Base-by-base conservation (phyloP, 2,888 invertebrate species). In the Sphaerophoria rueppellii region DNA sequence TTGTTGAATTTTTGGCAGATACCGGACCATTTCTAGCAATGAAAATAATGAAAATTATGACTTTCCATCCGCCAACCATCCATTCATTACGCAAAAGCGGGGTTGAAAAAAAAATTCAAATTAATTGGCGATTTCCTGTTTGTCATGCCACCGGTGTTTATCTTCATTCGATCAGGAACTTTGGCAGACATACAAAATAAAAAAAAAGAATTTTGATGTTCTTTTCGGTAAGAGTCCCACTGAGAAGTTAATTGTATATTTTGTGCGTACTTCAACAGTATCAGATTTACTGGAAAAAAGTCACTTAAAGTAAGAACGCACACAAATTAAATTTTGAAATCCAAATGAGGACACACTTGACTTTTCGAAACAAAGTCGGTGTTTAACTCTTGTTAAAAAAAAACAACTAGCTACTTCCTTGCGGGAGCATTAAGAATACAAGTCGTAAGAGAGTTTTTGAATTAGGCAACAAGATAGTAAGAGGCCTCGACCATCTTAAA, bases 51-150 rank as follows among this genome's bases (percentile, higher is more conserved):
- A 83, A 72, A 83, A 83, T 80, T 75, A 83, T 83, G 83, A 80
- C 80, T 72, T 72, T 76, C 72, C 75, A 79, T 24, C 72, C 61
- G 76, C 76, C 48, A 61, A 24, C 24, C 24, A 24, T 24, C 24
- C 24, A 24, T 2, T 2, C 24, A 24, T 24, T 2, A 1, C 24
- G 24, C 24, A 24, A 24, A 65, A 80, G 83, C 61, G 79, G 5
- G 37, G 37, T 4, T 37, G 37, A 6, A 6, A 37, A 72, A 54
- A 75, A 83, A 83, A 83, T 83, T 79, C 79, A 80, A 83, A 83
- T 83, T 83, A 83, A 83, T 83, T 83, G 83, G 83, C 83, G 83
- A 83, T 83, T 83, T 83, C 83, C 83, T 83, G 65, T 67, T 58
- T 83, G 79, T 75, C 74, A 79, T 83, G 70, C 80, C 54, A 74